Conservation (phyloP, 2,113 vertebrate species). For the Rhegmatorhina hoffmannsi region DNA sequence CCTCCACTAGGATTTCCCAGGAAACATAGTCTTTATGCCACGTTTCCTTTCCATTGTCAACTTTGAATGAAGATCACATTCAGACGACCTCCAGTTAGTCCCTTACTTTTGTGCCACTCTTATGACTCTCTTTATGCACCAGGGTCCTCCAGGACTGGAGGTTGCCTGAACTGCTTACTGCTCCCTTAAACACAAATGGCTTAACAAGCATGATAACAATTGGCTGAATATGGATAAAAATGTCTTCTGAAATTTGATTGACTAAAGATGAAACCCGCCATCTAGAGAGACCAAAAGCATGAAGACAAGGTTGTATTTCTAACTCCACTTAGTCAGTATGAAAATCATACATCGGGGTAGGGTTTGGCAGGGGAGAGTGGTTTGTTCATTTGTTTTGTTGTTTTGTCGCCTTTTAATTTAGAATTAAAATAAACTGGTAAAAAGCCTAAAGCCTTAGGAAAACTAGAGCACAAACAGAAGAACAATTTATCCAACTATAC, state of each 20-base stretch:
- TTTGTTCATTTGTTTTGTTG: neutral
- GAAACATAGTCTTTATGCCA: neutral
- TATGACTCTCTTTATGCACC: no score
- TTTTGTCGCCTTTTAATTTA: neutral
- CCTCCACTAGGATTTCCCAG: neutral
- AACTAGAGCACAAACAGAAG: neutral
- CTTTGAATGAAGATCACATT: neutral
- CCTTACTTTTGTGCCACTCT: neutral
- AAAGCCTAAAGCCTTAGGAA: neutral
- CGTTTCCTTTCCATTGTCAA: neutral
- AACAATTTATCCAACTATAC: neutral
- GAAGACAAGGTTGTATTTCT: neutral
- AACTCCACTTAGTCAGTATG: neutral
- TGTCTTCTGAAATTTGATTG: neutral
- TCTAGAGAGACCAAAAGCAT: neutral
- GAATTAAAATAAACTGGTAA: neutral
- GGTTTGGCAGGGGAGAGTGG: neutral
- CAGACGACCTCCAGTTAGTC: neutral
- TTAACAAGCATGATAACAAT: neutral
- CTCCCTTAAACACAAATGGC: neutral
- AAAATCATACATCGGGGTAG: neutral
- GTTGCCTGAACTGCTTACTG: neutral
- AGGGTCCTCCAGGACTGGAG: neutral
- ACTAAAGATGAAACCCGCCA: neutral
- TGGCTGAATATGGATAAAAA: neutral